Evolutionary conservation across 2,888 invertebrate species (phyloP).

Genomic region (Herminia tarsipennalis): DNA sequence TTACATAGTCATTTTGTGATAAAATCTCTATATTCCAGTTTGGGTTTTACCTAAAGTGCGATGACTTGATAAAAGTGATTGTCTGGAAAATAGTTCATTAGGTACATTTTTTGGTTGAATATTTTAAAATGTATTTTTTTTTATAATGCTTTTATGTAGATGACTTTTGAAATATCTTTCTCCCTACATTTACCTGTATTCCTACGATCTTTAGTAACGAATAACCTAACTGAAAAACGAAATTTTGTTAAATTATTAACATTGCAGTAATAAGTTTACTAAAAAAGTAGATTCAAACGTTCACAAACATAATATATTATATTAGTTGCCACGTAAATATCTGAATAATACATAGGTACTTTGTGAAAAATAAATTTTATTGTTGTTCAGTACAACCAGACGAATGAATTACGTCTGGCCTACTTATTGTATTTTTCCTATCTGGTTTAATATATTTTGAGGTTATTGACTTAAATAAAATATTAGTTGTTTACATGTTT

Average conservation of each 20-base stretch:
- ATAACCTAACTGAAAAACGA: too few relatives aligned
- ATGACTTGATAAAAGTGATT: constrained; percentile 3
- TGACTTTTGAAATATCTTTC: too few relatives aligned
- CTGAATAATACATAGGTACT: constrained; percentile 18
- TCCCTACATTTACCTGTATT: too few relatives aligned
- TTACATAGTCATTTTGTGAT: background rate
- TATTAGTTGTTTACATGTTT: background rate
- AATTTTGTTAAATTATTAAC: too few relatives aligned
- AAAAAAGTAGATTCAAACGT: too few relatives aligned
- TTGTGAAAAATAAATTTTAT: constrained; percentile 8
- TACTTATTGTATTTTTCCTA: constrained; percentile 14
- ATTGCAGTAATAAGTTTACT: too few relatives aligned
- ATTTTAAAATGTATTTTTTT: background rate
- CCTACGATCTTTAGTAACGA: too few relatives aligned
- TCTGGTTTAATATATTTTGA: constrained; percentile 19
- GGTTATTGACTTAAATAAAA: constrained; percentile 10
- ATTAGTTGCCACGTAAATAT: constrained; percentile 6
- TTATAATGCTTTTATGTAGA: too few relatives aligned
- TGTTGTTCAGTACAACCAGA: constrained; percentile 10
- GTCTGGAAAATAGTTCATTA: too few relatives aligned
- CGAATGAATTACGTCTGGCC: constrained; percentile 12
- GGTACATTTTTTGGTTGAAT: too few relatives aligned
- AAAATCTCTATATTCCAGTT: background rate
- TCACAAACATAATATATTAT: too few relatives aligned
- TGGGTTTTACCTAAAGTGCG: background rate